Percentiles rank a stretch among this genome's conserved stretches.
These are phyloP conservation scores for Oligia fasciuncula DNA, from an alignment of 2,888 invertebrate species.

Conservation along the genomic window DNA sequence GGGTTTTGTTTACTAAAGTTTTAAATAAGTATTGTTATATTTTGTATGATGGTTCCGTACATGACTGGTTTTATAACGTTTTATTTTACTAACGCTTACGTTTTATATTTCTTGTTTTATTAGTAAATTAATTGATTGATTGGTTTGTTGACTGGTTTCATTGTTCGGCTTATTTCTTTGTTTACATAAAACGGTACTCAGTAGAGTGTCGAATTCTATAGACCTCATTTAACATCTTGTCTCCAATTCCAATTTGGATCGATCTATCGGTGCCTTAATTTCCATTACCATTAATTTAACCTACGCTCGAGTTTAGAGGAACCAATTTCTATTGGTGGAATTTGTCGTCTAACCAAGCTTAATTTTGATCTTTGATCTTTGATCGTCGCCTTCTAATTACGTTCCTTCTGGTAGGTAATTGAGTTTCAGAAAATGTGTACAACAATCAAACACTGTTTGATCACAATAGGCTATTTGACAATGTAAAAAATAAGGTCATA, in stretches of 20 bases:
- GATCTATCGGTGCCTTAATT: constrained; percentile 52
- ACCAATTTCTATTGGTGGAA: constrained; percentile 48
- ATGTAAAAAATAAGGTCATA: no score
- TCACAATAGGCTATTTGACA: no score
- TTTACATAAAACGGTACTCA: constrained; percentile 18
- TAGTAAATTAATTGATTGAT: background rate
- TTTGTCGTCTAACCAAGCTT: constrained; percentile 44
- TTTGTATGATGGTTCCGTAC: no score
- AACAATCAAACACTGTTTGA: background rate
- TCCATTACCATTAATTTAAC: constrained; percentile 57
- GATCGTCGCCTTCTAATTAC: constrained; percentile 45
- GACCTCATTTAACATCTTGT: constrained; percentile 36
- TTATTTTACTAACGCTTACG: background rate
- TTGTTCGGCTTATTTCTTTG: constrained; percentile 32
- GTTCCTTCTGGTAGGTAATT: constrained; percentile 27
- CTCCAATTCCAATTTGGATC: constrained; percentile 39
- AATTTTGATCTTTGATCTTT: constrained; percentile 49
- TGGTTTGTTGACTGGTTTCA: background rate
- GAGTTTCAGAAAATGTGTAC: constrained; percentile 28
- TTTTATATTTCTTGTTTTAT: background rate
- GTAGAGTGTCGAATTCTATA: constrained; percentile 9
- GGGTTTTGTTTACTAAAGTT: no score
- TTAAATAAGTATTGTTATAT: no score
- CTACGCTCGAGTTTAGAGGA: constrained; percentile 36
- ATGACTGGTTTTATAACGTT: no score